A percentile compares a stretch with the other conserved stretches of the same genome.
Conservation (phyloP, 2,113 vertebrate genomes). For the Toxotes chatareus region DNA sequence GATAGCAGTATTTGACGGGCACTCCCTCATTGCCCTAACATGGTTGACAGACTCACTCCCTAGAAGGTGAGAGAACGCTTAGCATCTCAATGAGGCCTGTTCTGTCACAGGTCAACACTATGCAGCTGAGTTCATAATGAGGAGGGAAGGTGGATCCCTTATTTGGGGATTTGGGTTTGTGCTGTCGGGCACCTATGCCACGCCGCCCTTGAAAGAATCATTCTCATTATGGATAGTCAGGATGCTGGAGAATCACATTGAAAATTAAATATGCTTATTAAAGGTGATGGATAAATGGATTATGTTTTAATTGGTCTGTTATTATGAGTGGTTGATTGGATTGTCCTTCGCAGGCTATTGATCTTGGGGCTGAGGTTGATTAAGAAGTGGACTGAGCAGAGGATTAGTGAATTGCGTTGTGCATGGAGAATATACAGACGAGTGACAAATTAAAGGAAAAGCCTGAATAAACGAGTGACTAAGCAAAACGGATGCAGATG, state of each 20-base stretch:
- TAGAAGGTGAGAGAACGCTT: conserved; percentile 58
- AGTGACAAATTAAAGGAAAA: too few species aligned
- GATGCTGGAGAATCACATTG: conserved; percentile 64
- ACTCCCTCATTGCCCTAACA: conserved; percentile 73
- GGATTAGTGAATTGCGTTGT: conserved; percentile 54
- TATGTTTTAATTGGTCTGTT: conserved; percentile 79
- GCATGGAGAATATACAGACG: conserved; percentile 31
- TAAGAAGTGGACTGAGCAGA: conserved; percentile 65
- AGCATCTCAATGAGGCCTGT: conserved; percentile 74
- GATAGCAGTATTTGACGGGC: conserved; percentile 68
- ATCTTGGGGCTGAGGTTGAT: conserved; percentile 74
- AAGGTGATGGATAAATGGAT: conserved; percentile 81
- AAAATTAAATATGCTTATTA: conserved; percentile 79
- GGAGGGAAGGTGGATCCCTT: conserved; percentile 55
- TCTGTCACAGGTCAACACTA: conserved; percentile 67
- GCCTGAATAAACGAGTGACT: too few species aligned
- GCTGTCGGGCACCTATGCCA: conserved; percentile 44
- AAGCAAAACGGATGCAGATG: too few species aligned
- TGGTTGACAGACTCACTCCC: conserved; percentile 62
- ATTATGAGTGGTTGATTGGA: conserved; percentile 77
- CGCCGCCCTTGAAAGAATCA: conserved; percentile 67
- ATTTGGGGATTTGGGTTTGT: conserved; percentile 55
- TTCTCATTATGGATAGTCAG: conserved; percentile 67
- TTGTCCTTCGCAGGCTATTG: conserved; percentile 81
- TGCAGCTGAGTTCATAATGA: conserved; percentile 72